Evolutionary conservation across 92 coral and sea anemone genomes (phyloP).

Genomic region (Blastomussa wellsi): DNA sequence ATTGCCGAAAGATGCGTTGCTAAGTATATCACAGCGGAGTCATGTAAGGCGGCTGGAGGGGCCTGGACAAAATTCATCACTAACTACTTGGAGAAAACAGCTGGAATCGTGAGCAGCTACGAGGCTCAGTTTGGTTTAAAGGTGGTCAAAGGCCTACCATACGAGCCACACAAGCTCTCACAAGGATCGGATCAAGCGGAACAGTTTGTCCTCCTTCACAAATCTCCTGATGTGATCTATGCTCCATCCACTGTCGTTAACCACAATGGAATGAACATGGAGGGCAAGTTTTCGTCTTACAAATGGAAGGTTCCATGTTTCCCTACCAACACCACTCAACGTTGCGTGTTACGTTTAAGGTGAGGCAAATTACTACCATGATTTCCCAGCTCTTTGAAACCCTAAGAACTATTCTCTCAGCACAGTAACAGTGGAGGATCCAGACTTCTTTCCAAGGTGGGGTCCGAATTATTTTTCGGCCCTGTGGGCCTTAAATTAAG

Average conservation of each 20-base stretch:
- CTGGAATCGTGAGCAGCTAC: constrained; percentile 25
- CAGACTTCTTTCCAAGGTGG: too few relatives aligned
- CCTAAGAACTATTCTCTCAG: too few relatives aligned
- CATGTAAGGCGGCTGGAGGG: neutral
- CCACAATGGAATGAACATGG: constrained; percentile 48
- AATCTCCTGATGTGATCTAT: constrained; percentile 28
- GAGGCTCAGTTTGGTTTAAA: neutral
- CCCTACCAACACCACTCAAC: constrained; percentile 31
- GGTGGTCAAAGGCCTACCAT: constrained; percentile 21
- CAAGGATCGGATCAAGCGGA: constrained; percentile 29
- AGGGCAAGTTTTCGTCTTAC: constrained; percentile 39
- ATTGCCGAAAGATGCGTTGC: constrained; percentile 29
- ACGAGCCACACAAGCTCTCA: constrained; percentile 28
- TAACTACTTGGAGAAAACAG: constrained; percentile 29
- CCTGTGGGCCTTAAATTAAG: too few relatives aligned
- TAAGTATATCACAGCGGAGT: constrained; percentile 11
- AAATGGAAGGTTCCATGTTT: constrained; percentile 45
- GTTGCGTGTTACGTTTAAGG: constrained; percentile 26
- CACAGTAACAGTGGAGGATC: too few relatives aligned
- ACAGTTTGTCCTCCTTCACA: constrained; percentile 20
- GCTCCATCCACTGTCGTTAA: constrained; percentile 42
- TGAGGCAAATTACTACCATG: neutral
- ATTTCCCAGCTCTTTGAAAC: too few relatives aligned
- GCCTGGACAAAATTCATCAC: constrained; percentile 39
- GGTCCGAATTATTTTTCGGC: too few relatives aligned